Evolutionary conservation across 2,113 vertebrate species (phyloP).

Genomic region (Ammodytes dubius): DNA sequence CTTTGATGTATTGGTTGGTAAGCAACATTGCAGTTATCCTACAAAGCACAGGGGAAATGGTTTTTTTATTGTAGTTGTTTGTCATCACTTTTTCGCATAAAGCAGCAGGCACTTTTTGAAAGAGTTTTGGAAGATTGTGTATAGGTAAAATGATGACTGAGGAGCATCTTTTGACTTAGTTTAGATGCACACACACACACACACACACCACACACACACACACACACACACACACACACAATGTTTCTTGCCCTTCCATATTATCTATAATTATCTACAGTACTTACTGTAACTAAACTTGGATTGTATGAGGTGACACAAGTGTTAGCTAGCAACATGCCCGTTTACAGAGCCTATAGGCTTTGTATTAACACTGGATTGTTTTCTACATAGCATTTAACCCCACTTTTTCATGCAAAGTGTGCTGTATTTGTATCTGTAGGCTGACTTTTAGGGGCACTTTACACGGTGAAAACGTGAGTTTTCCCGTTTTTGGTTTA

Average conservation of each 20-base stretch:
- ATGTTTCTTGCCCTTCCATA: too few relatives aligned
- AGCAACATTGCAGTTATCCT: conserved; percentile 5
- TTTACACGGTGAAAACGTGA: too few relatives aligned
- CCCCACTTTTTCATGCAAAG: conserved; percentile 1
- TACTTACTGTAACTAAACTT: not conserved
- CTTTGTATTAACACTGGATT: too few relatives aligned
- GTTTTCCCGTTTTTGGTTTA: too few relatives aligned
- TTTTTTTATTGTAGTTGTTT: not conserved
- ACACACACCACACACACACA: too few relatives aligned
- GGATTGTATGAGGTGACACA: not conserved
- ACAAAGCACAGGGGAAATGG: not conserved
- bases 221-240: too few relatives aligned
- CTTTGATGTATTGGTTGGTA: conserved; percentile 43
- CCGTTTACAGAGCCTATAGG: too few relatives aligned
- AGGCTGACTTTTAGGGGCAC: conserved; percentile 6
- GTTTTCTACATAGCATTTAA: not conserved
- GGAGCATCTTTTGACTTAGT: not conserved
- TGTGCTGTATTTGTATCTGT: not conserved
- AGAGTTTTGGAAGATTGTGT: not conserved
- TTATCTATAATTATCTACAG: not conserved
- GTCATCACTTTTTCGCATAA: conserved; percentile 20
- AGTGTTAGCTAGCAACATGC: too few relatives aligned
- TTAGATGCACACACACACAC: not conserved
- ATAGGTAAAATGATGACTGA: not conserved
- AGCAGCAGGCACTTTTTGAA: not conserved